These are phyloP conservation scores for Chloroclysta siterata DNA, from an alignment of 2,888 invertebrate genomes.

Conservation along the genomic window DNA sequence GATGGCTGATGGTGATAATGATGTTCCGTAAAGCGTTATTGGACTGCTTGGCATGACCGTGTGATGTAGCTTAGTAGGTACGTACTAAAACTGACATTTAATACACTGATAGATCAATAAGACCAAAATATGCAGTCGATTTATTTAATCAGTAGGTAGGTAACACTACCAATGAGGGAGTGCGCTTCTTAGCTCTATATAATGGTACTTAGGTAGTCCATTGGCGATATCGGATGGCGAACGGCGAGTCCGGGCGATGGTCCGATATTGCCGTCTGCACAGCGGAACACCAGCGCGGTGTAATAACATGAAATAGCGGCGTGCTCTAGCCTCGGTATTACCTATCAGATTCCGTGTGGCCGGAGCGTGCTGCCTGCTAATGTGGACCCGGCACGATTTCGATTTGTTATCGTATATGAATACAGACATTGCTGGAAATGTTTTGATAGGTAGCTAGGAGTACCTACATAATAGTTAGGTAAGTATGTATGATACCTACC, in stretches of 20 bases:
- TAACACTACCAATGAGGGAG: too few species aligned
- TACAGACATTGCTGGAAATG: conserved; percentile 42
- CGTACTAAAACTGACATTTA: too few species aligned
- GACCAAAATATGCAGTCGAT: too few species aligned
- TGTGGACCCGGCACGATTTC: conserved; percentile 76
- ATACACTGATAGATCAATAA: too few species aligned
- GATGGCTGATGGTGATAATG: too few species aligned
- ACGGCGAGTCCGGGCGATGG: conserved; percentile 60
- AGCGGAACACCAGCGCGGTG: conserved; percentile 57
- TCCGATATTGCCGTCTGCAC: conserved; percentile 63
- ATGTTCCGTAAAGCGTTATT: too few species aligned
- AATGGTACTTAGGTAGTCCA: conserved; percentile 12
- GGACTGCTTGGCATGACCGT: too few species aligned
- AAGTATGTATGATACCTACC: background rate
- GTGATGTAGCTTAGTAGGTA: too few species aligned
- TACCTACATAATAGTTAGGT: background rate
- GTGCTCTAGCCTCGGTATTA: conserved; percentile 55
- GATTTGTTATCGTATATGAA: conserved; percentile 74
- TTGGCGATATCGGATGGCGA: conserved; percentile 51
- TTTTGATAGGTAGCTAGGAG: conserved; percentile 25
- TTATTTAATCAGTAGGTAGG: too few species aligned
- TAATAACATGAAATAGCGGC: conserved; percentile 73
- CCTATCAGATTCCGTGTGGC: conserved; percentile 74
- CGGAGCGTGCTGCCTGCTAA: conserved; percentile 77
- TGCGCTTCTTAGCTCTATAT: too few species aligned